A percentile compares a stretch with the other conserved stretches of the same genome.
Conservation (phyloP, 2,797 vertebrate species). For the Malacoraja senta region DNA sequence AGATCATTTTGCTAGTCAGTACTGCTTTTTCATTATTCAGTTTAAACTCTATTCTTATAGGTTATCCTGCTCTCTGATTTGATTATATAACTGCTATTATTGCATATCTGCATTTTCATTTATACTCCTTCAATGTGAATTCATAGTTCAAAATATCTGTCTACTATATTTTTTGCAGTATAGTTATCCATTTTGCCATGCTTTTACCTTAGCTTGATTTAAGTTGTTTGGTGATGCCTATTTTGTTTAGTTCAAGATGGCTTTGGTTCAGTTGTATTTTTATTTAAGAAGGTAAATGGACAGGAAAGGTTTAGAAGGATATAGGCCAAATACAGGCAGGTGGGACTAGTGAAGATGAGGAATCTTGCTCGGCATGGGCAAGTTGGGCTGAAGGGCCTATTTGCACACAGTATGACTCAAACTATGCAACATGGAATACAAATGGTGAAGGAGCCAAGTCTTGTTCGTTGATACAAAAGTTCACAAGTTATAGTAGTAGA, state of each 20-base stretch:
- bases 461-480: not conserved
- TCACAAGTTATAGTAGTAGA: too few species aligned
- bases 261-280: not conserved
- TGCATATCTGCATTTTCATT: not conserved
- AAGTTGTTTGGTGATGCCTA: not conserved
- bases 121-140: not conserved
- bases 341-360: too few species aligned
- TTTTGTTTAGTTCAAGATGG: not conserved
- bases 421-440: not conserved
- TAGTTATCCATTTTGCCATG: not conserved
- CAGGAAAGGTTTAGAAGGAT: too few species aligned
- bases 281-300: not conserved
- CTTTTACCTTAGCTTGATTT: not conserved
- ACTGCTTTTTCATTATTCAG: not conserved
- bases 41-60: not conserved
- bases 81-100: not conserved
- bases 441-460: not conserved
- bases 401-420: too few species aligned
- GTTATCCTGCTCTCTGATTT: not conserved
- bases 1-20: not conserved
- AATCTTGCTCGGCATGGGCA: too few species aligned
- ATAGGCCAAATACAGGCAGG: too few species aligned
- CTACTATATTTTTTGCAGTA: not conserved
- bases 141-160: not conserved
- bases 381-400: too few species aligned